Percentiles rank a stretch among this genome's conserved stretches.
Conservation (phyloP, 2,888 invertebrate genomes). For the Sericinus montela region DNA sequence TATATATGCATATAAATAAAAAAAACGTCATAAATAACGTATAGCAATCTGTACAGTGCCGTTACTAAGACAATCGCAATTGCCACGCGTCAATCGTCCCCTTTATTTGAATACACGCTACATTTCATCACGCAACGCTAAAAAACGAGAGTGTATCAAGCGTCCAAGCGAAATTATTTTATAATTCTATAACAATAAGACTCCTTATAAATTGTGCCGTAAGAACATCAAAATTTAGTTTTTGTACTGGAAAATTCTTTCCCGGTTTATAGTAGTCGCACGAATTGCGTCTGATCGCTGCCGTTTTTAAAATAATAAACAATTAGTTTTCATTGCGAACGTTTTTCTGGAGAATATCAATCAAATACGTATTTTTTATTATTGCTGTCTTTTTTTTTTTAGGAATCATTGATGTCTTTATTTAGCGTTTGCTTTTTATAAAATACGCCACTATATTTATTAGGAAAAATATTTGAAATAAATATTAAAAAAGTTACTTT, state of each 20-base stretch:
- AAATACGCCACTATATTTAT: no score
- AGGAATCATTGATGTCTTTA: background rate
- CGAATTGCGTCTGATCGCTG: background rate
- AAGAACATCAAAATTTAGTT: conserved; percentile 17
- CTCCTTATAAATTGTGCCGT: background rate
- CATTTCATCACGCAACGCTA: conserved; percentile 27
- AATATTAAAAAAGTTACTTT: no score
- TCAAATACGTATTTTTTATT: background rate
- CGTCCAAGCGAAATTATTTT: conserved; percentile 11
- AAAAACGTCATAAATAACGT: conserved; percentile 3
- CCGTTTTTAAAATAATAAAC: background rate
- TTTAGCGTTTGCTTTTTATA: background rate
- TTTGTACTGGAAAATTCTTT: conserved; percentile 22
- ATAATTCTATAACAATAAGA: conserved; percentile 7
- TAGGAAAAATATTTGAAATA: no score
- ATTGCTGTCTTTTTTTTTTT: background rate
- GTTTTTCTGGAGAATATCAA: conserved; percentile 2
- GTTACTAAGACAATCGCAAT: conserved; percentile 2
- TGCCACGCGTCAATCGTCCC: conserved; percentile 18
- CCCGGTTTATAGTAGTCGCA: conserved; percentile 23
- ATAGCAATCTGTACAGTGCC: background rate
- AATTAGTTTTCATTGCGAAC: background rate
- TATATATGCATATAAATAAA: no score
- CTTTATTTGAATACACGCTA: conserved; percentile 28
- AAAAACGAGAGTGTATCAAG: conserved; percentile 19